Evolutionary conservation across 2,113 vertebrate species (phyloP).

Genomic region (Ammodytes dubius): DNA sequence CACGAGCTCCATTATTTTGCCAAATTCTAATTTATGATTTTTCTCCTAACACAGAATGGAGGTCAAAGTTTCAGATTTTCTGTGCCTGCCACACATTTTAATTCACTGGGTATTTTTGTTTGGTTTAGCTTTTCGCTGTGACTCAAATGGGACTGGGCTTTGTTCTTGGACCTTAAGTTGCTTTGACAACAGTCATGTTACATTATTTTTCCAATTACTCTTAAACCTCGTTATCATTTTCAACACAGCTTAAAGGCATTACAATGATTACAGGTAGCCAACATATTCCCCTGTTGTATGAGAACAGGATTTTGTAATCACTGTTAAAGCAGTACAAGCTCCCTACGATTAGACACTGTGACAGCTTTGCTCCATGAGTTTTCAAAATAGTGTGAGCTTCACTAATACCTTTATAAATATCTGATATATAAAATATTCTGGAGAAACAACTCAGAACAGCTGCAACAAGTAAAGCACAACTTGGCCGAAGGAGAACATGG

Average conservation of each 20-base stretch:
- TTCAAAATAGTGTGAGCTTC: not conserved
- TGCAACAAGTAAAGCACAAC: not conserved
- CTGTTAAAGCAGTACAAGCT: not conserved
- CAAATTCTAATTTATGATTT: not conserved
- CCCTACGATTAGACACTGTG: not conserved
- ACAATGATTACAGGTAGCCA: not conserved
- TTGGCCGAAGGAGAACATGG: not conserved
- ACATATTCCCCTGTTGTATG: too few species aligned
- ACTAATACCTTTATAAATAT: not conserved
- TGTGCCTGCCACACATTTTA: not conserved
- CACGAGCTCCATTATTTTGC: not conserved
- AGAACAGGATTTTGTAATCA: not conserved
- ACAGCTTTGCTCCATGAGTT: not conserved
- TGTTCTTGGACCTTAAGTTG: not conserved
- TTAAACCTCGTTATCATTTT: not conserved
- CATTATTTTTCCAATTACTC: not conserved
- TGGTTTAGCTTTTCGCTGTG: not conserved
- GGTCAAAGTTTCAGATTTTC: not conserved
- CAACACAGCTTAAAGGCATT: not conserved
- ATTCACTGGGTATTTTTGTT: not conserved
- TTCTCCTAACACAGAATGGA: not conserved
- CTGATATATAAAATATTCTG: not conserved
- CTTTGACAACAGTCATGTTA: not conserved
- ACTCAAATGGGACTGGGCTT: slow-evolving; percentile 1
- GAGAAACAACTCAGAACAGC: not conserved